A percentile compares a stretch with the other conserved stretches of the same genome.
Evolutionary conservation across 1,140 invertebrate genomes (phyloP).

Genomic region (Dreissena polymorpha): DNA sequence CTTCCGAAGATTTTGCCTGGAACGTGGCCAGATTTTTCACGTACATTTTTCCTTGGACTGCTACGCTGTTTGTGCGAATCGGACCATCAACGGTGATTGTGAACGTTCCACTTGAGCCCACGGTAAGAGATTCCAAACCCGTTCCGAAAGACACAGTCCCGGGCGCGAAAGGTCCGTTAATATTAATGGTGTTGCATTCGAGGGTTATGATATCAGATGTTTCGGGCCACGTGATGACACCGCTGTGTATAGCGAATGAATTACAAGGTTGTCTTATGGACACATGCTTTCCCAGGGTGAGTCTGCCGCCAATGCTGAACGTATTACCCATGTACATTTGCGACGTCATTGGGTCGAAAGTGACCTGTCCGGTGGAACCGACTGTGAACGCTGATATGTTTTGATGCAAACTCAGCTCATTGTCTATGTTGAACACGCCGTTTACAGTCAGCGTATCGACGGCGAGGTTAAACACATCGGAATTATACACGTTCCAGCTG

Average conservation of each 20-base stretch:
- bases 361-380: slow-evolving; percentile 50
- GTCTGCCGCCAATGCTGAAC: slow-evolving; percentile 51
- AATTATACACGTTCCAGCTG: background rate
- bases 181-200: slow-evolving; percentile 61
- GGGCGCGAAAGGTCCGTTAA: slow-evolving; percentile 62
- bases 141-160: slow-evolving; percentile 57
- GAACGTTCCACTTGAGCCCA: slow-evolving; percentile 57
- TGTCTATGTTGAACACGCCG: background rate
- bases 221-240: slow-evolving; percentile 55
- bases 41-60: slow-evolving; percentile 58
- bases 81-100: slow-evolving; percentile 54
- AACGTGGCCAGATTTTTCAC: slow-evolving; percentile 60
- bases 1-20: slow-evolving; percentile 48
- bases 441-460: background rate
- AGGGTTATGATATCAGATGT: slow-evolving; percentile 55
- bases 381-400: slow-evolving; percentile 48
- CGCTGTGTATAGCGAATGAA: slow-evolving; percentile 55
- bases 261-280: slow-evolving; percentile 58
- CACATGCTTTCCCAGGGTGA: slow-evolving; percentile 55
- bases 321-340: slow-evolving; percentile 58
- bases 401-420: background rate
- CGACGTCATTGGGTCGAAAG: slow-evolving; percentile 57
- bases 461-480: background rate
- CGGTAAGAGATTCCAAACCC: slow-evolving; percentile 38
- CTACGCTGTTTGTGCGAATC: slow-evolving; percentile 54